Percentiles rank a stretch among this genome's conserved stretches.
Conservation (phyloP, 37 sponge, comb jelly and placozoan species). For the Cliona cf. orientalis region DNA sequence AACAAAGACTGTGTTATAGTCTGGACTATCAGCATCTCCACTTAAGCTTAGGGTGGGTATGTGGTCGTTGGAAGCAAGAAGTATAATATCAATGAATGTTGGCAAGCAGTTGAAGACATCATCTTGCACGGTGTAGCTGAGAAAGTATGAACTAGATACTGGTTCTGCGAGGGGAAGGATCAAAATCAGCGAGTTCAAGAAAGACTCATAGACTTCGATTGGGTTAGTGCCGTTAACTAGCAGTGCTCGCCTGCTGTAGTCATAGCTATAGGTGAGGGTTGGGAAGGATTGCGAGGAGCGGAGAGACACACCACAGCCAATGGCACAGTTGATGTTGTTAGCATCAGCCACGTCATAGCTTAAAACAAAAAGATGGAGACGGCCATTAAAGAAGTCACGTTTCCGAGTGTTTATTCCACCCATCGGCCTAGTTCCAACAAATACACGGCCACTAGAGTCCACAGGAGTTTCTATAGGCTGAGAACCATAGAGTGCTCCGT, state of each 20-base stretch:
- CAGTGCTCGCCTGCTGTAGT: slow-evolving; percentile 55
- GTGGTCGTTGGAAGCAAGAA: slow-evolving; percentile 48
- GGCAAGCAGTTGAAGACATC: slow-evolving; percentile 55
- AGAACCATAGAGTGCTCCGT: slow-evolving; percentile 24
- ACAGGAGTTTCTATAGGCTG: slow-evolving; percentile 8
- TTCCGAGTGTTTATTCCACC: not conserved
- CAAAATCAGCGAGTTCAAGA: slow-evolving; percentile 67
- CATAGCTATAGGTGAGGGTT: slow-evolving; percentile 27
- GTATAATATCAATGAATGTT: not conserved
- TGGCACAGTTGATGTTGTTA: slow-evolving; percentile 65
- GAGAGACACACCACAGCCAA: slow-evolving; percentile 81
- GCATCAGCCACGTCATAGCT: slow-evolving; percentile 13
- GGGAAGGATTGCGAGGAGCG: slow-evolving; percentile 20
- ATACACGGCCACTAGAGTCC: slow-evolving; percentile 37
- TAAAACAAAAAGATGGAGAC: slow-evolving; percentile 40
- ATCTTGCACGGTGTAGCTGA: slow-evolving; percentile 69
- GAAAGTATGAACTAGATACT: not conserved
- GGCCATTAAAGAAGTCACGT: slow-evolving; percentile 74
- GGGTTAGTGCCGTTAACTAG: slow-evolving; percentile 6
- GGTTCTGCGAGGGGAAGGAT: slow-evolving; percentile 61
- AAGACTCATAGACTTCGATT: slow-evolving; percentile 47
- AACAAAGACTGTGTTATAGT: slow-evolving; percentile 55
- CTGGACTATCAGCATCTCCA: slow-evolving; percentile 10
- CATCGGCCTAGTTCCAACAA: slow-evolving; percentile 44
- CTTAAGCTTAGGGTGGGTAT: slow-evolving; percentile 53